Evolutionary conservation across 1,140 invertebrate species (phyloP), one percentile per base, ranked within the genome.

Genomic region (Euura lappo): DNA sequence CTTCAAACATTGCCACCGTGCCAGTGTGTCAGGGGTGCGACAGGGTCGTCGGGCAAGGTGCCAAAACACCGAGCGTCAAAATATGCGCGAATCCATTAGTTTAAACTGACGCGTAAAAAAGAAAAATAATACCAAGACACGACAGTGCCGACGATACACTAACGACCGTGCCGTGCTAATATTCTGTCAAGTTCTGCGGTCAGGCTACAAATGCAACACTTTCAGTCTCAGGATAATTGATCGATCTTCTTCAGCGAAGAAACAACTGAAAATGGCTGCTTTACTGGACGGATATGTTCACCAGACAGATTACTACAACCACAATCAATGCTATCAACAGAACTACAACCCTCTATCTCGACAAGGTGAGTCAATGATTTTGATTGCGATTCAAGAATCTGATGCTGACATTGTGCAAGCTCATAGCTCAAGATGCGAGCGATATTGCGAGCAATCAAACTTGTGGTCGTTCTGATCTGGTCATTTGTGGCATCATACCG

Each of bases 61-160:
- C 28, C 28, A 28, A 28, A 28, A 28, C 28, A 28, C 28, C 28
- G 28, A 60, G 51, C 13, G 51, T 60, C 51, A 60, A 60, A 60
- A 60, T 60, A 60, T 60, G 51, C 28, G 28, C 51, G 51, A 60
- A 60, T 60, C 51, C 51, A 60, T 60, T 60, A 60, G 51, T 6
- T n/a, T 28, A 28, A 28, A 28, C 28, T 28, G 28, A 28, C 28
- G 28, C 0, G 28, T 1, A 28, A 28, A 28, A 28, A 28, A 28
- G 28, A 28, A 28, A n/a, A n/a, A n/a, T n/a, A n/a, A 28, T 28
- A 28, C 28, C 28, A 28, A 28, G 28, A 28, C 28, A 28, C 28
- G 28, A 28, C 28, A 28, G 28, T 28, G 28, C 28, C 28, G 28
- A 28, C 28, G 28, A 1, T 28, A 28, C 28, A 28, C 28, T 28